A percentile compares a stretch with the other conserved stretches of the same genome.
Evolutionary conservation across 2,797 vertebrate genomes (phyloP).

Genomic region (Alosa sapidissima): DNA sequence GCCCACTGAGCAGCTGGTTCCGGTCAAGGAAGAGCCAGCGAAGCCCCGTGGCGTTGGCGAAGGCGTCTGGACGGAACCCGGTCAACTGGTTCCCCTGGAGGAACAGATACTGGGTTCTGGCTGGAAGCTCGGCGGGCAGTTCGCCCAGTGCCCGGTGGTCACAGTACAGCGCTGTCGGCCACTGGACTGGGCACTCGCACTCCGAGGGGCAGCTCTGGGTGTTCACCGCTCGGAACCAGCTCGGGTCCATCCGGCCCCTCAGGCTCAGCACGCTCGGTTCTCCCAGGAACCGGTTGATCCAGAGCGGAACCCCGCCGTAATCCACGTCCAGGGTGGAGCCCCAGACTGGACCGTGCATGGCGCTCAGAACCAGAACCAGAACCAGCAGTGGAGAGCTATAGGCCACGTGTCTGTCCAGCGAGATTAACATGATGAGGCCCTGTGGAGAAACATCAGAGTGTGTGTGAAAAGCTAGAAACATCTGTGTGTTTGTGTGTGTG

Average conservation of each 20-base stretch:
- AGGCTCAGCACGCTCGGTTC: conserved; percentile 77
- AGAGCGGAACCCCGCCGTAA: conserved; percentile 74
- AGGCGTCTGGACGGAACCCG: conserved; percentile 52
- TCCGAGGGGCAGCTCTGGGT: conserved; percentile 63
- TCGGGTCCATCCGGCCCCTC: conserved; percentile 62
- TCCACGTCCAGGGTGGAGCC: conserved; percentile 58
- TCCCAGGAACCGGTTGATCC: conserved; percentile 70
- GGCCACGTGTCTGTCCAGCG: conserved; percentile 39
- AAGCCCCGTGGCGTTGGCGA: conserved; percentile 66
- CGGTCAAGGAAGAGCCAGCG: conserved; percentile 78
- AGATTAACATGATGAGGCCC: conserved; percentile 36
- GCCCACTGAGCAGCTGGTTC: conserved; percentile 68
- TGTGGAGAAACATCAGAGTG: not conserved
- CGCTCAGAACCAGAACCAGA: conserved; percentile 42
- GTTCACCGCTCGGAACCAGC: conserved; percentile 69
- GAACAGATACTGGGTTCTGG: conserved; percentile 72
- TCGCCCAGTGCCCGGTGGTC: conserved; percentile 65
- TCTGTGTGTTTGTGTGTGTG: no score
- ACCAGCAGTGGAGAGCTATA: conserved; percentile 42
- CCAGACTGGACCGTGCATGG: conserved; percentile 38
- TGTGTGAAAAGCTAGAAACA: not conserved
- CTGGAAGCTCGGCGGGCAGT: conserved; percentile 60
- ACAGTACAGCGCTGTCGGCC: conserved; percentile 76
- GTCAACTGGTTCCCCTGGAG: conserved; percentile 75
- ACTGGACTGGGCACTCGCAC: conserved; percentile 78